Evolutionary conservation across 2,797 vertebrate genomes (phyloP).

Genomic region (Huso huso): DNA sequence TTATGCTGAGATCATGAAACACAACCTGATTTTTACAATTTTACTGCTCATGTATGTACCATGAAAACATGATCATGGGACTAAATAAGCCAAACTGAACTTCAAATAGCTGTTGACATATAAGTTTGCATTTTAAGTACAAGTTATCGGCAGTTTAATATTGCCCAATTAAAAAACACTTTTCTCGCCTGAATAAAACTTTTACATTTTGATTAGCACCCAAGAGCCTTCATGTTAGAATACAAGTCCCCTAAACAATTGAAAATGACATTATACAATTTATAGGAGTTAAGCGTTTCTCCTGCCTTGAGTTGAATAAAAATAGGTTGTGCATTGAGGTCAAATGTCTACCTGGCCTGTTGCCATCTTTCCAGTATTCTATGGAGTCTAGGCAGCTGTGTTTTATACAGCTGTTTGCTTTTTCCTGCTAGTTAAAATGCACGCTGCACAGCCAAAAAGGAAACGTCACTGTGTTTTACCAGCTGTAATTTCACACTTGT

Average conservation of each 20-base stretch:
- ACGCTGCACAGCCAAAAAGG: neutral
- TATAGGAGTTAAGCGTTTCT: constrained; percentile 69
- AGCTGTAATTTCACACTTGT: constrained; percentile 1
- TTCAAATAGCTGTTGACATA: constrained; percentile 2
- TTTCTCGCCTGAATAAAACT: no score
- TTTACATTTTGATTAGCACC: constrained; percentile 73
- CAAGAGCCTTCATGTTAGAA: constrained; percentile 59
- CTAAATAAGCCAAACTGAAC: no score
- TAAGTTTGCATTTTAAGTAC: constrained; percentile 12
- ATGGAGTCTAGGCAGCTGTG: constrained; percentile 47
- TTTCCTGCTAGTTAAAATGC: constrained; percentile 16
- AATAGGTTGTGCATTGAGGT: constrained; percentile 49
- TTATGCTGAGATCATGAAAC: no score
- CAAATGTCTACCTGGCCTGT: constrained; percentile 53
- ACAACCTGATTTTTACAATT: no score
- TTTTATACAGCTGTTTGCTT: constrained; percentile 36
- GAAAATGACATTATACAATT: constrained; percentile 53
- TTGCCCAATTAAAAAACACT: constrained; percentile 30
- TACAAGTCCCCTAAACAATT: constrained; percentile 49
- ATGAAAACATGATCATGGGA: no score
- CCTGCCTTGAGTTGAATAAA: constrained; percentile 58
- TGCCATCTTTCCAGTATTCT: constrained; percentile 41
- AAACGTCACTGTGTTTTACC: constrained; percentile 5
- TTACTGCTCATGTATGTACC: no score
- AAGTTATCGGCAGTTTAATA: constrained; percentile 36